phyloP scores from a whole-genome alignment of 1,140 invertebrate genomes.

The Goniozus legneri region DNA sequence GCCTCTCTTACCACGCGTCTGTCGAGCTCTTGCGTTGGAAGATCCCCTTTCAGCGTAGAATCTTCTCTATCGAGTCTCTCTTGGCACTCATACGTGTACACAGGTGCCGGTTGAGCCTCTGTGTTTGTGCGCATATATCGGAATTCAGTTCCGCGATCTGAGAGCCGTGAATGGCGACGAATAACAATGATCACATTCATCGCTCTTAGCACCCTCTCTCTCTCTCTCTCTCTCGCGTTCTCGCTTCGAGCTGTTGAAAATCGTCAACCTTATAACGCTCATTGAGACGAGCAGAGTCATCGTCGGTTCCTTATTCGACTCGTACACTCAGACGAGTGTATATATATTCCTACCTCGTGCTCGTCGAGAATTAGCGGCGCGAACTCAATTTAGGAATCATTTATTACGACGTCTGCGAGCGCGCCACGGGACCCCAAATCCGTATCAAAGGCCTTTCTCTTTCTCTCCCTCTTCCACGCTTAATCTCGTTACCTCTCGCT shows the following conservation, averaged over 20 bases:
- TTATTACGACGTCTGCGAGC: neutral
- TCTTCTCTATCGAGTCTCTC: too few relatives aligned
- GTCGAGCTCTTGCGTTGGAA: too few relatives aligned
- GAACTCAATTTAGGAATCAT: conserved; percentile 6
- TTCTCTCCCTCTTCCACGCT: too few relatives aligned
- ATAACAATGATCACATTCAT: conserved; percentile 26
- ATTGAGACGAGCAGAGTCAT: conserved; percentile 12
- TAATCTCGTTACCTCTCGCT: too few relatives aligned
- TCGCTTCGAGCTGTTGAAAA: conserved; percentile 24
- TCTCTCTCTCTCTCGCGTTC: conserved; percentile 19
- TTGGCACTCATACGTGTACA: too few relatives aligned
- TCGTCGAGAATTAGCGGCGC: neutral
- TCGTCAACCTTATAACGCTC: conserved; percentile 24
- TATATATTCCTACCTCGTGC: too few relatives aligned
- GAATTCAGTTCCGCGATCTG: neutral
- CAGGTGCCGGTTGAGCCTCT: too few relatives aligned
- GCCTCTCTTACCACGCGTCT: too few relatives aligned
- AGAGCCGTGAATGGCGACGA: conserved; percentile 13
- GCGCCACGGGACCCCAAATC: neutral
- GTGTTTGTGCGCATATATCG: neutral
- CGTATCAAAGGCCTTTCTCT: neutral
- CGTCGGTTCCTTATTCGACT: neutral
- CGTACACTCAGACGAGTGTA: conserved; percentile 4
- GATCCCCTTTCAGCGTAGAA: too few relatives aligned
- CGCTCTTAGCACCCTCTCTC: too few relatives aligned